A percentile compares a stretch with the other conserved stretches of the same genome.
These are phyloP conservation scores for Trimorus sp. DNA, from an alignment of 2,888 invertebrate species.

Conservation along the genomic window DNA sequence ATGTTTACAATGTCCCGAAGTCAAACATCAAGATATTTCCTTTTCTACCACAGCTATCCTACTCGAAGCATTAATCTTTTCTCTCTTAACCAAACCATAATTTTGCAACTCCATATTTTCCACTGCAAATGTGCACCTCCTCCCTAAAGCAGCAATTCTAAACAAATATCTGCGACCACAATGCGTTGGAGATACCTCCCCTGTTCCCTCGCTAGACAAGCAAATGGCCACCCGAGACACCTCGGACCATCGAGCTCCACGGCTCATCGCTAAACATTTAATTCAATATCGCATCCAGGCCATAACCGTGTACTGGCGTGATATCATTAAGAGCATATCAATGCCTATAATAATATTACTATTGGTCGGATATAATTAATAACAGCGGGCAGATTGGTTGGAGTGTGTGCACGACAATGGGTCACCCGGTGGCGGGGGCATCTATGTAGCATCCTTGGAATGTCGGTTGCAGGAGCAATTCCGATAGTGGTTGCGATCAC, in stretches of 20 bases:
- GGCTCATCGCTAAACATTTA: slow-evolving; percentile 37
- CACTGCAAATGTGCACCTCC: too few species aligned
- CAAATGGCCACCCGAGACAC: neutral
- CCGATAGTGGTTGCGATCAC: slow-evolving; percentile 58
- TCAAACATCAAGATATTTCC: too few species aligned
- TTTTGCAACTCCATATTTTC: too few species aligned
- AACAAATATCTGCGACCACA: too few species aligned
- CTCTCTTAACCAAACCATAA: too few species aligned
- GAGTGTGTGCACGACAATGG: slow-evolving; percentile 59
- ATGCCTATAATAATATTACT: slow-evolving; percentile 60
- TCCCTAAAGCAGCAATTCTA: too few species aligned
- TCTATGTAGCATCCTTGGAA: slow-evolving; percentile 67
- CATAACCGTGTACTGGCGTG: slow-evolving; percentile 26
- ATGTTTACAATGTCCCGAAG: too few species aligned
- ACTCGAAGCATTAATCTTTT: too few species aligned
- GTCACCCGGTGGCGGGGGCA: slow-evolving; percentile 57
- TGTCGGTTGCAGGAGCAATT: slow-evolving; percentile 64
- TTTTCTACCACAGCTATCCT: too few species aligned
- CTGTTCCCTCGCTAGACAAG: too few species aligned
- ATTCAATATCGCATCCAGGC: slow-evolving; percentile 31
- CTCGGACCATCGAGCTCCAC: slow-evolving; percentile 21
- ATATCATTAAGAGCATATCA: slow-evolving; percentile 56
- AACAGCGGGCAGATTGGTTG: slow-evolving; percentile 50
- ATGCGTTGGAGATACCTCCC: too few species aligned
- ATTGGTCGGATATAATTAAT: slow-evolving; percentile 59